Conservation (phyloP, 1,140 invertebrate genomes). For the Trachymyrmex cornetzi region DNA sequence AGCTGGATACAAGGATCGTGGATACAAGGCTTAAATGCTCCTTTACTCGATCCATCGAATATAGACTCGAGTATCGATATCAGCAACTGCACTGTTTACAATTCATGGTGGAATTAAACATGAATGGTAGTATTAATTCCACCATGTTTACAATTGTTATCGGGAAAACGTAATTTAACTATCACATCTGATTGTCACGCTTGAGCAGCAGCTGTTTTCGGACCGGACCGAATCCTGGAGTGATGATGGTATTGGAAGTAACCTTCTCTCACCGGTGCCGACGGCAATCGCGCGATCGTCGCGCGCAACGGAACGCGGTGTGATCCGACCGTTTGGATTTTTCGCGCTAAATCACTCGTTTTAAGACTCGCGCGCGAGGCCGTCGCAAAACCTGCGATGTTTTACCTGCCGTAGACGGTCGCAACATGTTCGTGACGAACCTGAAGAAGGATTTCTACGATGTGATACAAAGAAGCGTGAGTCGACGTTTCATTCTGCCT, state of each 20-base stretch:
- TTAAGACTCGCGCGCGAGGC: background rate
- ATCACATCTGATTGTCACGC: background rate
- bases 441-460: conserved; percentile 94
- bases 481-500: conserved; percentile 68
- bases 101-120: too few species aligned
- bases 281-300: background rate
- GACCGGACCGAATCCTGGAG: background rate
- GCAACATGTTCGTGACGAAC: conserved; percentile 92
- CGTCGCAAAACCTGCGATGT: conserved; percentile 47
- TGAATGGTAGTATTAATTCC: too few species aligned
- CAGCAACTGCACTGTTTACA: too few species aligned
- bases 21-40: too few species aligned
- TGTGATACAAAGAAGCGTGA: conserved; percentile 90
- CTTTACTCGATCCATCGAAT: too few species aligned
- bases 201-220: background rate
- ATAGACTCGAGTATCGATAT: too few species aligned
- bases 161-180: too few species aligned
- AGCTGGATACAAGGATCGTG: too few species aligned
- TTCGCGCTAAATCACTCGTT: conserved; percentile 54
- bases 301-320: conserved; percentile 24
- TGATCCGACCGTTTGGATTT: conserved; percentile 52
- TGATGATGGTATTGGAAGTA: background rate
- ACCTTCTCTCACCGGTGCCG: background rate
- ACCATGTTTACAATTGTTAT: too few species aligned
- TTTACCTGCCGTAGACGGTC: conserved; percentile 70